Evolutionary conservation across 2,797 vertebrate species (phyloP), one percentile per base, ranked within the genome.

Genomic region (Acipenser ruthenus): DNA sequence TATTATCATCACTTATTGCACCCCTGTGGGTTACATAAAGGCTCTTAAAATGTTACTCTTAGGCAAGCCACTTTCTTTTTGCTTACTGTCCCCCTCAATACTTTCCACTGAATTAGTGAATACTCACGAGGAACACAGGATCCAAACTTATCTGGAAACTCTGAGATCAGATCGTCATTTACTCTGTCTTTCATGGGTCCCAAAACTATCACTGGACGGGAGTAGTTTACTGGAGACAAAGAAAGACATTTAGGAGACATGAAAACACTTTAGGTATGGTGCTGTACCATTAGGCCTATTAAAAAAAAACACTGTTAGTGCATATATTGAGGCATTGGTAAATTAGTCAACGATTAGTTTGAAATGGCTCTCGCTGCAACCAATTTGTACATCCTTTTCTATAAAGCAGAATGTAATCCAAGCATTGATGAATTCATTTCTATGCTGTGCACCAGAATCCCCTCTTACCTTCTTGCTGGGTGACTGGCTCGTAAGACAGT

Each of bases 141-240:
- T n/a, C 96, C 96, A 72, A 99, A 99, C 68, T 96, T 98, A 81
- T 98, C 95, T 0, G 96, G 96, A 80, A 98, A 99, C 84, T 99
- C 96, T 0, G 96, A 98, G 78, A 99, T 98, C 68, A 99, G 85
- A 82, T 99, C 96, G 69, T 98, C 96, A 50, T 99, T 99, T 84
- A 99, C 90, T 64, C 96, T 87, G 73, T 99, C 96, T 78, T 99
- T 99, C 95, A 98, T 99, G 62, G 96, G 96, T 68, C 96, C 96
- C 78, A 99, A 89, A 78, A 99, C 85, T 75, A 99, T 99, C 79
- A 99, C 93, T 10, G 96, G 96, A 47, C 96, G 93, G 50, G 94
- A 92, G 79, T 99, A 98, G 83, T 69, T 92, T 64, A 98, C 96
- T 98, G 77, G 7, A 23, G 70, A 78, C 7, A 77, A 37, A 67